A percentile compares a stretch with the other conserved stretches of the same genome.
These are phyloP conservation scores for Tachystola acroxantha DNA, from an alignment of 2,888 invertebrate species.

Conservation along the genomic window DNA sequence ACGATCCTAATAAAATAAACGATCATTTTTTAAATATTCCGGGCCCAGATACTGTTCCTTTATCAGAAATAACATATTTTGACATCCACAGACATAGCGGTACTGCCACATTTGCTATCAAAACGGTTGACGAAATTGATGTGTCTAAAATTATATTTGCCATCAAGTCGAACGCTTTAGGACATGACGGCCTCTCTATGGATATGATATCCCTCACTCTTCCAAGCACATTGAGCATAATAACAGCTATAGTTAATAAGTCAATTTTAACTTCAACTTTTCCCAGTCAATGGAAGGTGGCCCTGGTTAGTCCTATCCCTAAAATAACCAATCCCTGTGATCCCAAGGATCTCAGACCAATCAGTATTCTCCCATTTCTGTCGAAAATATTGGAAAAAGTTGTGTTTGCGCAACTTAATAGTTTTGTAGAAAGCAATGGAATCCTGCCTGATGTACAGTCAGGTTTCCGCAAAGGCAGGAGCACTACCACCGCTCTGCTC, in stretches of 20 bases:
- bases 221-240: background rate
- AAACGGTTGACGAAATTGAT: background rate
- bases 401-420: constrained; percentile 5
- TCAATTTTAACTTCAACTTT: background rate
- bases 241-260: background rate
- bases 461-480: constrained; percentile 7
- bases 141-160: background rate
- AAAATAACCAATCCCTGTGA: background rate
- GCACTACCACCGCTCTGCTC: constrained; percentile 8
- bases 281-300: background rate
- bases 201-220: constrained; percentile 1
- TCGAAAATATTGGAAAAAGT: constrained; percentile 15
- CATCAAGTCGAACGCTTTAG: background rate
- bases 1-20: background rate
- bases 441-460: constrained; percentile 9
- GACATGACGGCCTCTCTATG: background rate
- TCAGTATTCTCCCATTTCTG: constrained; percentile 8
- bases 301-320: background rate
- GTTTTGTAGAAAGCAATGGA: constrained; percentile 3
- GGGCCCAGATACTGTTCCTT: background rate
- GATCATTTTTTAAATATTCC: background rate
- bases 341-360: constrained; percentile 6
- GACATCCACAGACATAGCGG: background rate
- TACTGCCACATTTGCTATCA: background rate
- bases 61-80: background rate